Percentiles rank a stretch among this genome's conserved stretches.
These are phyloP conservation scores for Pachydiplax longipennis DNA, from an alignment of 2,888 invertebrate genomes.

Conservation along the genomic window DNA sequence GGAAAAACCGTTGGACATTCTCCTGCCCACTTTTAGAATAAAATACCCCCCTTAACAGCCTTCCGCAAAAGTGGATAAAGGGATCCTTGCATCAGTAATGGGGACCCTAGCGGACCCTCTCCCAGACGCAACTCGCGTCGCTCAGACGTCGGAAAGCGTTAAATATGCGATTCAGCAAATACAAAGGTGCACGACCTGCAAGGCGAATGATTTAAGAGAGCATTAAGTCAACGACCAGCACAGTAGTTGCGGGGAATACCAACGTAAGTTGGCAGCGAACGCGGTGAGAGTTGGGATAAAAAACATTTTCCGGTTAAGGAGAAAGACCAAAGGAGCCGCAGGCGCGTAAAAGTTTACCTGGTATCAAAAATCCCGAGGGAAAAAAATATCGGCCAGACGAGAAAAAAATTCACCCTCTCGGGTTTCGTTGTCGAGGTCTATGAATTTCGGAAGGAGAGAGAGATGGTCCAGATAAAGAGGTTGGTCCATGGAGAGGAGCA, in stretches of 20 bases:
- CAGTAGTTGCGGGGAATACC: not conserved
- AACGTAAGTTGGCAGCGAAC: not conserved
- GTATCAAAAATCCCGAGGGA: not conserved
- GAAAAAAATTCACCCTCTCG: not conserved
- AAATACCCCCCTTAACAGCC: not conserved
- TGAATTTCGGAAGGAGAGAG: not conserved
- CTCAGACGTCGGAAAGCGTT: not conserved
- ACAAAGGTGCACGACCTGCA: not conserved
- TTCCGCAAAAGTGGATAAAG: not conserved
- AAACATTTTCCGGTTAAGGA: not conserved
- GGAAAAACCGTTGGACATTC: not conserved
- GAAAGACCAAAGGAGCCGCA: not conserved
- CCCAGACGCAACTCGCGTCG: not conserved
- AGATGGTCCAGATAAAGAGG: not conserved
- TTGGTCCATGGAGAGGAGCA: no score
- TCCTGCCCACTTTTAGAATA: not conserved
- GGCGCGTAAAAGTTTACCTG: not conserved
- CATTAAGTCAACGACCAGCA: not conserved
- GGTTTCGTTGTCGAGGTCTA: not conserved
- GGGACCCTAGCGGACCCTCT: not conserved
- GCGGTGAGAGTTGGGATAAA: not conserved
- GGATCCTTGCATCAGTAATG: not conserved
- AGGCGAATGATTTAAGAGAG: conserved; percentile 19
- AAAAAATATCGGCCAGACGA: not conserved
- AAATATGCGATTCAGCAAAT: conserved; percentile 7